Evolutionary conservation across 1,140 invertebrate genomes (phyloP), one percentile per base, ranked within the genome.

Genomic region (Cotesia typhae): DNA sequence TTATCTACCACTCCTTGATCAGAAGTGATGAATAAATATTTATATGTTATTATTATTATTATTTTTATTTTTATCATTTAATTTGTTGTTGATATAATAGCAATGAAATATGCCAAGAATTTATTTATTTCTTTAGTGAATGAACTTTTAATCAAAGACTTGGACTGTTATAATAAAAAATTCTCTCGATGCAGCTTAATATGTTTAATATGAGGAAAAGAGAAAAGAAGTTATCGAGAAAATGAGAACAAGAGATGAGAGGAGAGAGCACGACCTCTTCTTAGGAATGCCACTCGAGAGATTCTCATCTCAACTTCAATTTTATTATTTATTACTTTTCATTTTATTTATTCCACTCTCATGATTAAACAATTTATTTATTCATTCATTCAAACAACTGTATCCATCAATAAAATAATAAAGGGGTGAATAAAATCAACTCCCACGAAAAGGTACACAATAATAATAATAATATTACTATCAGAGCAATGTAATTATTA

Each of bases 251-350:
- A 52, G 65, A 47, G 41, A 65, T 55, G 59, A 69, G 55, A 55
- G 55, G 60, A 69, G 67, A 73, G 67, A 69, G 20, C 9, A 69
- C 66, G 60, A 65, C 67, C 66, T 74, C 55, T 61, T 57, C 41
- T 61, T 14, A 67, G 72, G 72, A 70, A 74, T 74, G 72, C 63
- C 63, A 70, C 72, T 66, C 51, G 57, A 74, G 66, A 66, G 63
- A 70, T 57, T 63, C 59, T 67, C 60, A 52, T 67, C 52, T 63
- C 53, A 59, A 70, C 66, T 41, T 65, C 57, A 66, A 67, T 60
- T 55, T 51, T 70, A 51, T 52, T 70, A 51, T 52, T 70, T 70
- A 38, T 28, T 10, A 63, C 53, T 17, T 68, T 63, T 63, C 35
- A 28, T 37, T 36, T 65, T 51, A 10, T 20, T 6, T 60, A 41